These are phyloP conservation scores for Fundulus diaphanus DNA, from an alignment of 2,797 vertebrate species.

Conservation along the genomic window DNA sequence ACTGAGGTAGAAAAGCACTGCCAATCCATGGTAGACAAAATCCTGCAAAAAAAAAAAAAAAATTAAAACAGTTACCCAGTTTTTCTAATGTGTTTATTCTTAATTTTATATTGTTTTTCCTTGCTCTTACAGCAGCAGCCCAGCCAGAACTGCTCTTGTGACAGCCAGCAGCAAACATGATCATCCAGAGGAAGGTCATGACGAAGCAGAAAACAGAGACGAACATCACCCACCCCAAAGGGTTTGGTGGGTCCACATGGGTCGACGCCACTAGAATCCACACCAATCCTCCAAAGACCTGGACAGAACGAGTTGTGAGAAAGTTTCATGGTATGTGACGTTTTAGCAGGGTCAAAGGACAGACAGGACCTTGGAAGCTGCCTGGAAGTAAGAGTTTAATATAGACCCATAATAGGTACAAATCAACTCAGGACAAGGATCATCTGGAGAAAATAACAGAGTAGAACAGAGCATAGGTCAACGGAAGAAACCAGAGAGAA, in stretches of 20 bases:
- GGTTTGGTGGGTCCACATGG: slow-evolving; percentile 10
- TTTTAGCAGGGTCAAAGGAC: no score
- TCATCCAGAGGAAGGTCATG: slow-evolving; percentile 82
- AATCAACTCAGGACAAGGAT: no score
- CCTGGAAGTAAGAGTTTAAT: no score
- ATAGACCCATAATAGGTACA: no score
- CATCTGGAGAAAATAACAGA: no score
- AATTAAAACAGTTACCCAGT: background rate
- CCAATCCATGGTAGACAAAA: slow-evolving; percentile 76
- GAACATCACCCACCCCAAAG: slow-evolving; percentile 94
- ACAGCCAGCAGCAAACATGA: slow-evolving; percentile 71
- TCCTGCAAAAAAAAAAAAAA: slow-evolving; percentile 66
- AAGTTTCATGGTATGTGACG: no score
- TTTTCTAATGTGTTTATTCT: background rate
- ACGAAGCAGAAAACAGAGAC: slow-evolving; percentile 91
- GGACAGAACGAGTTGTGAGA: background rate
- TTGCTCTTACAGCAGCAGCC: slow-evolving; percentile 73
- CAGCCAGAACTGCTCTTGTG: slow-evolving; percentile 71
- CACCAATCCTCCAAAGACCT: slow-evolving; percentile 89
- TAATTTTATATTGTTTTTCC: background rate
- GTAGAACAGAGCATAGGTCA: no score
- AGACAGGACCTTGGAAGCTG: no score
- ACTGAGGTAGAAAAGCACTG: slow-evolving; percentile 79
- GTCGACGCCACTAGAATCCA: slow-evolving; percentile 92
- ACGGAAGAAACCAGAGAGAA: no score